phyloP scores from a whole-genome alignment of 2,797 vertebrate species.

The Ciconia nigra region DNA sequence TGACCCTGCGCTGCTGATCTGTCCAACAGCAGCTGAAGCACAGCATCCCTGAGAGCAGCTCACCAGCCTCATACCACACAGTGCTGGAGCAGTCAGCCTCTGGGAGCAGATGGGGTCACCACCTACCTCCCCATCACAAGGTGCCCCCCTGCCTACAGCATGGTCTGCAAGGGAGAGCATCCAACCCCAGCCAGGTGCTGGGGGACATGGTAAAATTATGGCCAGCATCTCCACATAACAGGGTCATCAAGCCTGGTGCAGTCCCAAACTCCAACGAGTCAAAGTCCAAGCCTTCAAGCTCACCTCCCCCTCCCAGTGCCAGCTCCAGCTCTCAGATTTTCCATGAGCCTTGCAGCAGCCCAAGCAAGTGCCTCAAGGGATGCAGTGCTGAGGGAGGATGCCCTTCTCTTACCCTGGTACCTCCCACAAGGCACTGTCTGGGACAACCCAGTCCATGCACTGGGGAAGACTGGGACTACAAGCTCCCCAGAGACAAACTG shows the following conservation, averaged over 20 bases:
- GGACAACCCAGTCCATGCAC: rapidly evolving
- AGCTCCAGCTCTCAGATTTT: neutral
- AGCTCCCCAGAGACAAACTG: too few species aligned
- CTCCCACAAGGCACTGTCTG: neutral
- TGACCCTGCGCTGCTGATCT: neutral
- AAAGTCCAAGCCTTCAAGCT: neutral
- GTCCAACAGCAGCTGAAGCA: neutral
- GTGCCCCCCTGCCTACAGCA: too few species aligned
- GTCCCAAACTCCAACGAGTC: neutral
- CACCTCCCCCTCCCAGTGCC: neutral
- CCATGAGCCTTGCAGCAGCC: neutral
- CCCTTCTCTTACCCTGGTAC: neutral
- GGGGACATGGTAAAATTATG: rapidly evolving
- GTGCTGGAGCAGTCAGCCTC: neutral
- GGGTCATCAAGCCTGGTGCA: neutral
- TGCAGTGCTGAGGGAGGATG: neutral
- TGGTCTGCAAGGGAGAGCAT: neutral
- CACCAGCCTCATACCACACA: neutral
- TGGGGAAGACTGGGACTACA: neutral
- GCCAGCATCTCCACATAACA: rapidly evolving
- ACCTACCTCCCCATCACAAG: rapidly evolving
- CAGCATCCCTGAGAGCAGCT: neutral
- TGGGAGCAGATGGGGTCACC: neutral
- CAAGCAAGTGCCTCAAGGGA: neutral
- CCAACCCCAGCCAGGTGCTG: neutral